These are phyloP conservation scores for Oxyteleia sp. DNA, from an alignment of 2,888 invertebrate genomes.

Conservation along the genomic window DNA sequence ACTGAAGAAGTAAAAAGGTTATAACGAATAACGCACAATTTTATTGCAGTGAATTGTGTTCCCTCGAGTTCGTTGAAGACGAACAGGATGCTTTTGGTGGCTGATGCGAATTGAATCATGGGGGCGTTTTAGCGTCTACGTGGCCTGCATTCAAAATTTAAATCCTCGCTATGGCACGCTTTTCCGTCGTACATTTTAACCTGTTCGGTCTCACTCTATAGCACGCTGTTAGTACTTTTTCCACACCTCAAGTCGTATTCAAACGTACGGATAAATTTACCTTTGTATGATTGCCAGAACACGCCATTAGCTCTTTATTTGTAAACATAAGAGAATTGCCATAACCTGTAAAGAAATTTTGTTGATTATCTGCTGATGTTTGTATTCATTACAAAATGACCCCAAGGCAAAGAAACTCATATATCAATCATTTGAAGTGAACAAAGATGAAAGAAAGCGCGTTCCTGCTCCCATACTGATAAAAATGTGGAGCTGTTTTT, in stretches of 20 bases:
- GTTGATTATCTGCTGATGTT: no score
- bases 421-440: no score
- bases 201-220: slow-evolving; percentile 51
- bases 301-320: no score
- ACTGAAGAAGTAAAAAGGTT: slow-evolving; percentile 32
- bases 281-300: no score
- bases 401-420: no score
- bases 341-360: no score
- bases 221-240: slow-evolving; percentile 65
- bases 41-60: slow-evolving; percentile 70
- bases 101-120: slow-evolving; percentile 87
- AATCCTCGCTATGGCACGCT: slow-evolving; percentile 77
- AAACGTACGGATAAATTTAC: slow-evolving; percentile 65
- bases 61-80: slow-evolving; percentile 68
- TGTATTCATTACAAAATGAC: no score
- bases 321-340: no score
- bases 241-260: slow-evolving; percentile 63
- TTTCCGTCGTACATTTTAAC: slow-evolving; percentile 71
- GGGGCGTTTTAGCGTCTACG: slow-evolving; percentile 87
- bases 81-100: slow-evolving; percentile 76
- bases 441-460: no score
- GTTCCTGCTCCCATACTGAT: no score
- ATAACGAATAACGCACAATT: slow-evolving; percentile 67
- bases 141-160: slow-evolving; percentile 84
- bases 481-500: no score